Conservation (phyloP, 2,888 invertebrate genomes). For the Parnassius glacialis region DNA sequence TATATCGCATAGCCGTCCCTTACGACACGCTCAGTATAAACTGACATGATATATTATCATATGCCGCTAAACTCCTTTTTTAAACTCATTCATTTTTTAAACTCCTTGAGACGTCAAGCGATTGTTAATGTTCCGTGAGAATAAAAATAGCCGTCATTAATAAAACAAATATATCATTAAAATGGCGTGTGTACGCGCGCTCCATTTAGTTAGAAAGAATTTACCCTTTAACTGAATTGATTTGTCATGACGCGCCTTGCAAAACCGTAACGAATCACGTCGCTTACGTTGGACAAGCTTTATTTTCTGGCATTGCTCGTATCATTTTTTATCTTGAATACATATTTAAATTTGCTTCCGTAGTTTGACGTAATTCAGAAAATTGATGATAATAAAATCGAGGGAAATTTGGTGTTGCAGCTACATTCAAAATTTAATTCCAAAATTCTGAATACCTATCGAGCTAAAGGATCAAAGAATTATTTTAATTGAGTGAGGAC, state of each 20-base stretch:
- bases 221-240: slow-evolving; percentile 23
- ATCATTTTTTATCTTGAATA: neutral
- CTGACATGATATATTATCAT: no score
- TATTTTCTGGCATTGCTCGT: neutral
- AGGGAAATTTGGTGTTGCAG: no score
- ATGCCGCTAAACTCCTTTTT: no score
- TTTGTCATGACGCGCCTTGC: slow-evolving; percentile 13
- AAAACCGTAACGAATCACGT: slow-evolving; percentile 12
- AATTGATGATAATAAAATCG: no score
- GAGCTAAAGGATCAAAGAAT: no score
- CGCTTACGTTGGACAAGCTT: neutral
- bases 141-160: slow-evolving; percentile 10
- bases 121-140: neutral
- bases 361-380: no score
- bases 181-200: neutral
- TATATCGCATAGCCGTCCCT: no score
- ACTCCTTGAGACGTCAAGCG: slow-evolving; percentile 11
- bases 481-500: no score
- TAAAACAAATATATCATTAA: slow-evolving; percentile 13
- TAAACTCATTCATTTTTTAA: neutral
- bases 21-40: no score
- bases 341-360: no score
- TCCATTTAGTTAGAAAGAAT: slow-evolving; percentile 22
- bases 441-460: no score
- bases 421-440: no score